Evolutionary conservation across 2,888 invertebrate genomes (phyloP).

Genomic region (Trichacis sp.): DNA sequence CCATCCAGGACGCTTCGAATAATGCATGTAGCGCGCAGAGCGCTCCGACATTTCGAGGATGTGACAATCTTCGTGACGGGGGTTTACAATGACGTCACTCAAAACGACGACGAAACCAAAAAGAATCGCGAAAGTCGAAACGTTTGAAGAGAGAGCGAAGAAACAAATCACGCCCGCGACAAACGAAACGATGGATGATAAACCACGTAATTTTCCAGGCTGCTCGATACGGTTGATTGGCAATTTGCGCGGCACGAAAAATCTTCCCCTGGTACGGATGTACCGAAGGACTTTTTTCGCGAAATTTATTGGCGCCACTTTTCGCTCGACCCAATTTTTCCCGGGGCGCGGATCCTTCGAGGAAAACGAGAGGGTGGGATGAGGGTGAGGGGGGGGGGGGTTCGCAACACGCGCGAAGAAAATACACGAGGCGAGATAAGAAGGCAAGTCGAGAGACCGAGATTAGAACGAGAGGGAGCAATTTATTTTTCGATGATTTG

Average conservation of each 20-base stretch:
- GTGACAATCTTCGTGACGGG: neutral
- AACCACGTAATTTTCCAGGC: neutral
- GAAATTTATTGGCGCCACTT: slow-evolving; percentile 25
- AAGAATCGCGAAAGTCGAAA: no score
- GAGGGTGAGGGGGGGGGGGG: no score
- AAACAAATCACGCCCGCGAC: neutral
- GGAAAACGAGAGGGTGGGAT: no score
- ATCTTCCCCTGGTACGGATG: slow-evolving; percentile 1
- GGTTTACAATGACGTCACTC: neutral
- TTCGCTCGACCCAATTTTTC: slow-evolving; percentile 23
- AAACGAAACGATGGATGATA: neutral
- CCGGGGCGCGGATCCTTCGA: neutral
- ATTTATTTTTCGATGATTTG: slow-evolving; percentile 3
- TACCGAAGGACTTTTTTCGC: slow-evolving; percentile 2
- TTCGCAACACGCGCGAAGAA: neutral
- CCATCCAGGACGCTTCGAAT: neutral
- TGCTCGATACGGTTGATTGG: neutral
- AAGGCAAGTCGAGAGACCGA: neutral
- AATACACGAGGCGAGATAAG: slow-evolving; percentile 1
- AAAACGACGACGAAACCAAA: neutral
- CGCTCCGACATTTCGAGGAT: neutral
- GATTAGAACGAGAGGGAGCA: neutral
- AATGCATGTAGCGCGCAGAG: no score
- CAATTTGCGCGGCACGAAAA: neutral
- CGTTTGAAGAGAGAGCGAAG: neutral